phyloP scores from a whole-genome alignment of 1,140 invertebrate species.

The Saxidomus purpurata region DNA sequence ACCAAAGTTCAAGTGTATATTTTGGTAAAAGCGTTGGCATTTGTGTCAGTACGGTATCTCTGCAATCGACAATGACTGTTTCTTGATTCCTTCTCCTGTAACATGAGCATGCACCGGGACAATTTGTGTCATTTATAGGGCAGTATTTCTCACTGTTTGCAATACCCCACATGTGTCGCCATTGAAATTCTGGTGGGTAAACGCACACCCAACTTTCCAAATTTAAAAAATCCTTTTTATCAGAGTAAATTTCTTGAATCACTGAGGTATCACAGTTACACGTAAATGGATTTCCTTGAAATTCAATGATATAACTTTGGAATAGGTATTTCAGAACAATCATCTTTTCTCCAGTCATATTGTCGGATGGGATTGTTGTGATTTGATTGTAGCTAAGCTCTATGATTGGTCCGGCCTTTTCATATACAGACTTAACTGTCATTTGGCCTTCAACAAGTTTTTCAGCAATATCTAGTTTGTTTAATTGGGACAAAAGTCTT shows the following conservation, averaged over 20 bases:
- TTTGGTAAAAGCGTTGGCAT: neutral
- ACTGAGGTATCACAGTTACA: conserved; percentile 14
- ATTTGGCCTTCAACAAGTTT: neutral
- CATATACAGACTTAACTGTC: neutral
- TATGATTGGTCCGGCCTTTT: neutral
- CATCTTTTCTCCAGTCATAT: neutral
- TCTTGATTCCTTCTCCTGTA: neutral
- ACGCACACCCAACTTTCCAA: neutral
- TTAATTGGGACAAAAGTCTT: neutral
- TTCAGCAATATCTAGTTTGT: neutral
- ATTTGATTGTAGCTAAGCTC: neutral
- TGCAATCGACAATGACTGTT: neutral
- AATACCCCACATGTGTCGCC: neutral
- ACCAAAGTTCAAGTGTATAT: neutral
- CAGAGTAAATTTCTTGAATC: neutral
- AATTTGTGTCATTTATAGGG: neutral
- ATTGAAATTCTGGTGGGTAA: neutral
- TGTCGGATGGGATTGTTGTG: neutral
- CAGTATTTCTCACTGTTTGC: neutral
- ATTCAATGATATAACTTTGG: neutral
- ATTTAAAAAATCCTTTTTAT: neutral
- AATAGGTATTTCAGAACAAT: neutral
- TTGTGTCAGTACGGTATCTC: neutral
- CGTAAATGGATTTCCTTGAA: neutral
- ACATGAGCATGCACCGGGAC: neutral